These are phyloP conservation scores for Acrossocheilus fasciatus DNA, from an alignment of 2,797 vertebrate species.

Conservation along the genomic window DNA sequence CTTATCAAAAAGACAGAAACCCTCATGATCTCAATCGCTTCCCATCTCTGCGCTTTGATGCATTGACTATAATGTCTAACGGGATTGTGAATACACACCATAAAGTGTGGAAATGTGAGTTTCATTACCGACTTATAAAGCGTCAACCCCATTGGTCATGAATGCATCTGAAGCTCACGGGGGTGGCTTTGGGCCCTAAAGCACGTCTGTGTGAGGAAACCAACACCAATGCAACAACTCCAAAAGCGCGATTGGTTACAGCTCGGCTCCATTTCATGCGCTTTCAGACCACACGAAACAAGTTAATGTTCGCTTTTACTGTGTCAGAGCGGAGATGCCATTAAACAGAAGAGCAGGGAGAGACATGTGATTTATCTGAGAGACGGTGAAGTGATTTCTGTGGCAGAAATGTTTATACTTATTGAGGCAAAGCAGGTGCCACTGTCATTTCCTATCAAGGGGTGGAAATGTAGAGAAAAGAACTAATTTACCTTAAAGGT, in stretches of 20 bases:
- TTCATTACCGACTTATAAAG: conserved; percentile 36
- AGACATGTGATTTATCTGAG: conserved; percentile 31
- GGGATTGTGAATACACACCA: conserved; percentile 11
- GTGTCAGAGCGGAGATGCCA: conserved; percentile 12
- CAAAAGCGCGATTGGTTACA: conserved; percentile 52
- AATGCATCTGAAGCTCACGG: conserved; percentile 18
- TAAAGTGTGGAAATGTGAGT: conserved; percentile 45
- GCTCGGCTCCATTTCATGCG: conserved; percentile 53
- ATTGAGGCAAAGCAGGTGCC: conserved; percentile 49
- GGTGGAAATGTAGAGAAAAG: conserved; percentile 34
- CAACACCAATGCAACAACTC: conserved; percentile 30
- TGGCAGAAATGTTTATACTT: conserved; percentile 40
- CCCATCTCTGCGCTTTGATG: conserved; percentile 5
- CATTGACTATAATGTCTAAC: conserved; percentile 17
- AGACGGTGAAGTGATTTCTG: conserved; percentile 34
- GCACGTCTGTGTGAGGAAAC: conserved; percentile 23
- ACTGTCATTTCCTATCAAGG: conserved; percentile 45
- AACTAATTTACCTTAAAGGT: conserved; percentile 38
- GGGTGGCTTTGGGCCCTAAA: conserved; percentile 26
- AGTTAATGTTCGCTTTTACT: conserved; percentile 43
- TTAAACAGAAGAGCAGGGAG: conserved; percentile 34
- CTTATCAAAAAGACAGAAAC: conserved; percentile 14
- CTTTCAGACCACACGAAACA: conserved; percentile 49
- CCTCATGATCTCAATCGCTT: not conserved
- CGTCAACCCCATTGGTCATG: conserved; percentile 46